Conservation (phyloP, 2,113 vertebrate species). For the Antigone vipio region DNA sequence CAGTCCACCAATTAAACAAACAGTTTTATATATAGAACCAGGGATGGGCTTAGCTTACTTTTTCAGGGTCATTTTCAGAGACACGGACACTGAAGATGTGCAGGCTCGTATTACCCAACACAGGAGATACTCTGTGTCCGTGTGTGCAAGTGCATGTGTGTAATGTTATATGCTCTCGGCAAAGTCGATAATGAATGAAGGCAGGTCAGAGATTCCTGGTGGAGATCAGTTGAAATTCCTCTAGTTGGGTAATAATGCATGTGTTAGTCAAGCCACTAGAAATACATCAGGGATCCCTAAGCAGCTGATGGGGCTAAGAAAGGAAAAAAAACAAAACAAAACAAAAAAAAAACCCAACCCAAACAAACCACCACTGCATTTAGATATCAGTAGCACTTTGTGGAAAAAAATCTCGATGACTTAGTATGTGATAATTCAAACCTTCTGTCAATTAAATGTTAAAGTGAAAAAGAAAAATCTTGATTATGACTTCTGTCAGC, state of each 20-base stretch:
- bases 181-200: background rate
- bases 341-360: background rate
- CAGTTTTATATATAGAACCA: constrained; percentile 61
- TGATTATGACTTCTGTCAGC: background rate
- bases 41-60: constrained; percentile 46
- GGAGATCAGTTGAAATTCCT: background rate
- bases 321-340: background rate
- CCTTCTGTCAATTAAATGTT: background rate
- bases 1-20: constrained; percentile 72
- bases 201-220: background rate
- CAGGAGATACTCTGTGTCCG: background rate
- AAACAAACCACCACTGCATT: background rate
- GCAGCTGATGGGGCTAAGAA: background rate
- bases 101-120: background rate
- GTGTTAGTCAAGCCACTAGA: background rate
- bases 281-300: background rate
- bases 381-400: background rate
- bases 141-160: accelerated
- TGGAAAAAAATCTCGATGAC: background rate
- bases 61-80: constrained; percentile 52
- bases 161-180: accelerated
- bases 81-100: background rate
- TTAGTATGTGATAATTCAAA: background rate
- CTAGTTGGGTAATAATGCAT: background rate
- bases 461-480: background rate